These are phyloP conservation scores for Criorhina ranunculi DNA, from an alignment of 2,888 invertebrate genomes.

Conservation along the genomic window DNA sequence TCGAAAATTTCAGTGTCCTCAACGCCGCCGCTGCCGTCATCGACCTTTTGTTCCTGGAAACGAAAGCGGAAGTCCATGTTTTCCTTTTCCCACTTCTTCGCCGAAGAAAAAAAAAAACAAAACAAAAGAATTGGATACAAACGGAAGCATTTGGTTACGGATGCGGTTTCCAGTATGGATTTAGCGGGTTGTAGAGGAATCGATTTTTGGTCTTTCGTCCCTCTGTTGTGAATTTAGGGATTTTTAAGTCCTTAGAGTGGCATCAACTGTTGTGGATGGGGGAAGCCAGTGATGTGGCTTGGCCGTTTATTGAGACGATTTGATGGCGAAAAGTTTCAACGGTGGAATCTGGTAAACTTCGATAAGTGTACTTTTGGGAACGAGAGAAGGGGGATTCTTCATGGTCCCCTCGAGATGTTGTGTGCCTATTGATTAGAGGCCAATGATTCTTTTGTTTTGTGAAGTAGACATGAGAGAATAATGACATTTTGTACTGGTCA, in stretches of 20 bases:
- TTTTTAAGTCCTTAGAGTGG: constrained; percentile 55
- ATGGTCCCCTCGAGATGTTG: constrained; percentile 18
- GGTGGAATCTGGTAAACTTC: constrained; percentile 20
- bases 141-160: constrained; percentile 71
- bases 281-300: constrained; percentile 10
- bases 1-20: constrained; percentile 40
- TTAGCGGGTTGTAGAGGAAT: constrained; percentile 61
- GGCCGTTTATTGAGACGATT: constrained; percentile 8
- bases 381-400: constrained; percentile 13
- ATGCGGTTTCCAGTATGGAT: constrained; percentile 70
- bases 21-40: constrained; percentile 2
- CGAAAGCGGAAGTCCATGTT: constrained; percentile 64
- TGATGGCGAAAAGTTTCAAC: constrained; percentile 27
- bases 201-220: constrained; percentile 54
- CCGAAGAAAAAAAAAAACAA: background rate
- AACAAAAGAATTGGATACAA: constrained; percentile 24
- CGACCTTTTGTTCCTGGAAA: constrained; percentile 60
- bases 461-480: background rate
- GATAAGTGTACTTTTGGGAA: constrained; percentile 42
- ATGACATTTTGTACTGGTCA: background rate
- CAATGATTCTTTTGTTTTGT: constrained; percentile 10
- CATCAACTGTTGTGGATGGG: background rate
- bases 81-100: constrained; percentile 36
- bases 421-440: constrained; percentile 22
- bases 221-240: constrained; percentile 18